A percentile compares a stretch with the other conserved stretches of the same genome.
phyloP scores from a whole-genome alignment of 2,113 vertebrate species.

The Cnemophilus loriae region DNA sequence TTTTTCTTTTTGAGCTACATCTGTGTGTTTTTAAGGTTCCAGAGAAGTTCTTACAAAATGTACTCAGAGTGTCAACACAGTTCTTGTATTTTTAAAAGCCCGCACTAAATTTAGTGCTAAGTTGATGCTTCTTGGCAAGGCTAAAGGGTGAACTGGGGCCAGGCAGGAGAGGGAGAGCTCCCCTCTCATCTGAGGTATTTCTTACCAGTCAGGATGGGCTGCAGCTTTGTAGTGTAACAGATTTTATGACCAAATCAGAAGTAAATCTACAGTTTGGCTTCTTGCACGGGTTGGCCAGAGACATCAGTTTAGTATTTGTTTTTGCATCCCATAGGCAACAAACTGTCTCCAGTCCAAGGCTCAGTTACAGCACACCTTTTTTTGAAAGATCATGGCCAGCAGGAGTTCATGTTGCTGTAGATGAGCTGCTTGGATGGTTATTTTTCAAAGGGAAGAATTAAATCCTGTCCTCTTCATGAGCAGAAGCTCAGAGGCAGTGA shows the following conservation, averaged over 20 bases:
- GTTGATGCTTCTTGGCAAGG: neutral
- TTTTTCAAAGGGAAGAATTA: neutral
- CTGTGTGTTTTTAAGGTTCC: neutral
- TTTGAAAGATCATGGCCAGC: neutral
- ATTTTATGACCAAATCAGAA: neutral
- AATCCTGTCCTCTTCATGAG: neutral
- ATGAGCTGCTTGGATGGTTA: neutral
- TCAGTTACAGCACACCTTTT: neutral
- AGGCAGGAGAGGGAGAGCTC: neutral
- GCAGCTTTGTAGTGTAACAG: neutral
- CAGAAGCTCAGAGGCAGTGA: rapidly evolving
- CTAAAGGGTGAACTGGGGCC: neutral
- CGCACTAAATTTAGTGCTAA: neutral
- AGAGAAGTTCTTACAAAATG: neutral
- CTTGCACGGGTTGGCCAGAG: neutral
- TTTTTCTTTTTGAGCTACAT: neutral
- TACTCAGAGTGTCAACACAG: neutral
- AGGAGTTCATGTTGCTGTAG: neutral
- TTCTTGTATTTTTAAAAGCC: neutral
- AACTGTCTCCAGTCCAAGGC: neutral
- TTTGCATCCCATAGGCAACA: neutral
- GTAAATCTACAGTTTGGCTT: neutral
- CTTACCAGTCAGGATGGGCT: neutral
- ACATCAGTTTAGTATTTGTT: neutral
- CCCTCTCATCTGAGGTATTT: neutral